Conservation (phyloP, 2,888 invertebrate genomes). For the Oligia strigilis region DNA sequence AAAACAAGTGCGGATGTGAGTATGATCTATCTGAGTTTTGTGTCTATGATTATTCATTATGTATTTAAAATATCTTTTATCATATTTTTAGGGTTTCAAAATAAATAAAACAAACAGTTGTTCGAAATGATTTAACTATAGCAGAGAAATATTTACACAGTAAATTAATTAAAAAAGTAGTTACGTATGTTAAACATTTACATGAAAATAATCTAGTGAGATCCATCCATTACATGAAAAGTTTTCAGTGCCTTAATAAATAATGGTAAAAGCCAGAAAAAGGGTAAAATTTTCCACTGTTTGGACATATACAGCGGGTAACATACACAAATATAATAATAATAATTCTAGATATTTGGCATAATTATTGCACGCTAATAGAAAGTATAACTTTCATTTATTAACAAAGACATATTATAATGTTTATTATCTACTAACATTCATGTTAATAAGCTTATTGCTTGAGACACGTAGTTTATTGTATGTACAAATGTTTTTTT, state of each 20-base stretch:
- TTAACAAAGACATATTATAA: conserved; percentile 44
- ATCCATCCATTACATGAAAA: conserved; percentile 63
- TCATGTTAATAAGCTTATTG: conserved; percentile 79
- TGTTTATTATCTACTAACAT: conserved; percentile 53
- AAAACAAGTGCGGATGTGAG: no score
- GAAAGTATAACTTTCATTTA: conserved; percentile 53
- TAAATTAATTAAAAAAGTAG: conserved; percentile 23
- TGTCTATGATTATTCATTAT: background rate
- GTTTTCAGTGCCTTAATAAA: conserved; percentile 48
- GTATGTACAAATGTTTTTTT: conserved; percentile 69
- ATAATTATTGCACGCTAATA: conserved; percentile 48
- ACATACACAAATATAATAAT: conserved; percentile 39
- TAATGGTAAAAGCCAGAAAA: conserved; percentile 24
- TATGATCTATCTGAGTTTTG: background rate
- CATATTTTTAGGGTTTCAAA: background rate
- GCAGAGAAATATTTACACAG: conserved; percentile 58
- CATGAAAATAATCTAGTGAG: conserved; percentile 45
- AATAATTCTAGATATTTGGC: conserved; percentile 40
- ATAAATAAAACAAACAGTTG: conserved; percentile 36
- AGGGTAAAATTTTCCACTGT: background rate
- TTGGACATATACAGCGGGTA: conserved; percentile 3
- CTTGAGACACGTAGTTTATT: conserved; percentile 84
- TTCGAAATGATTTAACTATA: conserved; percentile 55
- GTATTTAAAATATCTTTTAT: background rate
- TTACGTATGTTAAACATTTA: conserved; percentile 52